Evolutionary conservation across 2,797 vertebrate genomes (phyloP), one percentile per base, ranked within the genome.

Genomic region (Tauraco hartlaubi): DNA sequence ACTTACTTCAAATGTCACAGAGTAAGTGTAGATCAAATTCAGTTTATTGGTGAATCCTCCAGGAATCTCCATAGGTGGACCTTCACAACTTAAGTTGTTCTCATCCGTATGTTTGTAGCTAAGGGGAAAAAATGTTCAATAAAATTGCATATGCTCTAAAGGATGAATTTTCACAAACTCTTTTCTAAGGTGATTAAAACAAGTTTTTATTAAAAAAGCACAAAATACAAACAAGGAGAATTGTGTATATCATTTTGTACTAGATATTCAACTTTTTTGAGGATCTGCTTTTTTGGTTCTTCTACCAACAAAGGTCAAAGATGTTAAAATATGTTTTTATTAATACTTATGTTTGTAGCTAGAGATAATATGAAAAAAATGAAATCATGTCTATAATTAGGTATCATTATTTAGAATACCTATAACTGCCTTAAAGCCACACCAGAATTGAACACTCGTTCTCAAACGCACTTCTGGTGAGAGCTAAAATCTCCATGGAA

Each of bases 21-120:
- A 99, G 91, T 99, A 99, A 66, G 98, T 98, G 94, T 99, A 99
- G 79, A 98, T 92, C 69, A 99, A 67, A 25, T 98, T 97, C 56
- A 99, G 75, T 44, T 98, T 98, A 64, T 21, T 96, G 6, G 84
- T 97, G 83, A 98, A 97, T 3, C 98, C 97, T 68, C 75, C 98
- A 85, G 99, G 98, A 59, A 99, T 98, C 85, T 99, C 99, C 99
- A 99, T 98, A 11, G 99, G 98, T 31, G 35, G 68, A 23, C 96
- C 98, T 2, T 98, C 98, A 97, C 99, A 99, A 21, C 33, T 97
- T 67, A 96, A 95, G 5, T 95, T 97, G 4, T 97, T 97, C 72
- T 96, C 97, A 96, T 98, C 98, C 9, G 73, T 48, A 56, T 99
- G 98, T 87, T 99, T 99, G 96, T 99, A 98, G 95, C 99, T 99